Percentiles rank a stretch among this genome's conserved stretches.
Conservation (phyloP, 2,113 vertebrate genomes). For the Engystomops pustulosus region DNA sequence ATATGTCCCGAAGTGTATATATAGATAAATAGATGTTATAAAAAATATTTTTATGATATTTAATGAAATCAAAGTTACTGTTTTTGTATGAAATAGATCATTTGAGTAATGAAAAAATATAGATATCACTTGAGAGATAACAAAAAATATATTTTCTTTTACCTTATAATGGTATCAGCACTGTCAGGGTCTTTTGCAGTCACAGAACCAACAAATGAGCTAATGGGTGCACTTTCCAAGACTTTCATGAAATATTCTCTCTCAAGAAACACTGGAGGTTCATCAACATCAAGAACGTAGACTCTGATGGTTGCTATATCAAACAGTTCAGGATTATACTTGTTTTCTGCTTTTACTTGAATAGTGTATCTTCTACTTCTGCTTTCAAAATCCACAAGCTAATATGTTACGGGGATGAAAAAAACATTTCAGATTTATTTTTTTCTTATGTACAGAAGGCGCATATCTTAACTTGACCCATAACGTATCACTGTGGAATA, state of each 20-base stretch:
- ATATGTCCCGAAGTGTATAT: too few relatives aligned
- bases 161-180: constrained; percentile 80
- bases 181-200: constrained; percentile 84
- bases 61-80: too few relatives aligned
- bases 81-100: too few relatives aligned
- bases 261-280: constrained; percentile 83
- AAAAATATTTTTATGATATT: too few relatives aligned
- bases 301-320: constrained; percentile 85
- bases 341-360: constrained; percentile 80
- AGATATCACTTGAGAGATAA: too few relatives aligned
- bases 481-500: too few relatives aligned
- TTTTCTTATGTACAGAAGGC: too few relatives aligned
- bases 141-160: too few relatives aligned
- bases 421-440: not conserved
- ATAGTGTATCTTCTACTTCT: constrained; percentile 79
- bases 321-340: constrained; percentile 70
- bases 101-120: too few relatives aligned
- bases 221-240: constrained; percentile 73
- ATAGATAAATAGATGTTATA: too few relatives aligned
- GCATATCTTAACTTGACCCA: too few relatives aligned
- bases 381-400: constrained; percentile 89
- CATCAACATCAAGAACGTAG: constrained; percentile 84
- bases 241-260: constrained; percentile 81
- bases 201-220: constrained; percentile 77
- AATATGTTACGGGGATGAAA: too few relatives aligned